Percentiles rank a stretch among this genome's conserved stretches.
These are phyloP conservation scores for Sitta carolinensis DNA, from an alignment of 2,797 vertebrate genomes.

Conservation along the genomic window DNA sequence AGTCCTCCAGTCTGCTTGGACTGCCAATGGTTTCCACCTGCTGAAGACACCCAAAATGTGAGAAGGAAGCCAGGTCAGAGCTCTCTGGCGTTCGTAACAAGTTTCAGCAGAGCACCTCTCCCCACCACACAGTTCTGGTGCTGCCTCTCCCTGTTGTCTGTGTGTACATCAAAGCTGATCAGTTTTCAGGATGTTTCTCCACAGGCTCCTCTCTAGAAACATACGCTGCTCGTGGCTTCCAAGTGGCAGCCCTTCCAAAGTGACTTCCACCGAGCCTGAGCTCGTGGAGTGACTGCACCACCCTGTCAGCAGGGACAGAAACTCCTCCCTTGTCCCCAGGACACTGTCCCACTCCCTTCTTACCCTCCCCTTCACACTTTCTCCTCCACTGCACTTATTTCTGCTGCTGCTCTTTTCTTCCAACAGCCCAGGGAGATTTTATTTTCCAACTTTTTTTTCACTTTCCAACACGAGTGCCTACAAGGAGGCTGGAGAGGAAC, in stretches of 20 bases:
- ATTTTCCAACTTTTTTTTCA: too few species aligned
- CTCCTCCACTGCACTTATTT: neutral
- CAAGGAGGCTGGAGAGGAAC: neutral
- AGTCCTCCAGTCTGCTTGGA: neutral
- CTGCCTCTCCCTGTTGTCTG: neutral
- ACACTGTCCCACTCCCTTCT: neutral
- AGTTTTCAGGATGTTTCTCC: neutral
- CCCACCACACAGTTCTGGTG: accelerated
- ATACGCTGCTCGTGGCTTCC: neutral
- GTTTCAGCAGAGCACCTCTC: accelerated
- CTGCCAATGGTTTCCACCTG: accelerated
- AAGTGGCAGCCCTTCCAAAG: neutral
- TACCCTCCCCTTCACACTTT: accelerated
- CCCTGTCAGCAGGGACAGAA: neutral
- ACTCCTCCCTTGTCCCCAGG: neutral
- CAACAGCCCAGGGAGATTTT: too few species aligned
- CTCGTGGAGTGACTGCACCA: neutral
- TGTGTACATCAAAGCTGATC: neutral
- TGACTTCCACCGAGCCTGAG: neutral
- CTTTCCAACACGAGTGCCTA: neutral
- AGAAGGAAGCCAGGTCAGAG: neutral
- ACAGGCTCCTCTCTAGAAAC: neutral
- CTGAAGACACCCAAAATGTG: accelerated
- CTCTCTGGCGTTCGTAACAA: neutral
- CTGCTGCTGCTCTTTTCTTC: neutral